Base-by-base conservation (phyloP, 2,888 invertebrate species). In the Pandemis heparana region DNA sequence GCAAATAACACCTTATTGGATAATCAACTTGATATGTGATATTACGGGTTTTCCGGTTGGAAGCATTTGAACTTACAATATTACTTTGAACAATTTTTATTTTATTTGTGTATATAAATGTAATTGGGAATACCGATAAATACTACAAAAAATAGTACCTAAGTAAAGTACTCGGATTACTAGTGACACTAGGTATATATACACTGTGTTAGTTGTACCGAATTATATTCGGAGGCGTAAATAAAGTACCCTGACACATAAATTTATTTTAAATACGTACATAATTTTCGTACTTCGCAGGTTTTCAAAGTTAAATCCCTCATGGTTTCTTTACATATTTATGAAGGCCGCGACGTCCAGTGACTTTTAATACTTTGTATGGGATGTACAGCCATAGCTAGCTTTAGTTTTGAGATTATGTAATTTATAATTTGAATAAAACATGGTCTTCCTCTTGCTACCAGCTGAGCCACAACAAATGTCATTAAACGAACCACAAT, bases 281-380 rank as follows among this genome's bases (percentile, higher is more conserved):
- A 84, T 83, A 84, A 83, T 83, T 83, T 83, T 76, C 76, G 74
- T 80, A 85, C 85, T 88, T 85, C 77, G 80, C 79, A 79, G 82
- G 81, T 80, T 81, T 79, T 81, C 77, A 84, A 90, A 89, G 87
- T 88, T 88, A 85, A 89, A 86, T 89, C 88, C 84, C 83, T 75
- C 82, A 85, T 87, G 86, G 87, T 83, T 85, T 87, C 84, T 87
- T 89, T 91, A 86, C 89, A 90, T 90, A 92, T 92, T 92, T 92
- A 92, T 91, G 89, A 90, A 86, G 85, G 80, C 80, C 77, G 80
- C 82, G 79, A 83, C 87, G 88, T 86, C 87, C 87, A 85, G 82
- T 80, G 87, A 87, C 86, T 89, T 88, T 88, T 87, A 87, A 89
- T 89, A 87, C 86, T 90, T 89, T 23, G 23, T 56, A 23, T 23